phyloP scores from a whole-genome alignment of 2,888 invertebrate genomes.

The Byasa hedistus region DNA sequence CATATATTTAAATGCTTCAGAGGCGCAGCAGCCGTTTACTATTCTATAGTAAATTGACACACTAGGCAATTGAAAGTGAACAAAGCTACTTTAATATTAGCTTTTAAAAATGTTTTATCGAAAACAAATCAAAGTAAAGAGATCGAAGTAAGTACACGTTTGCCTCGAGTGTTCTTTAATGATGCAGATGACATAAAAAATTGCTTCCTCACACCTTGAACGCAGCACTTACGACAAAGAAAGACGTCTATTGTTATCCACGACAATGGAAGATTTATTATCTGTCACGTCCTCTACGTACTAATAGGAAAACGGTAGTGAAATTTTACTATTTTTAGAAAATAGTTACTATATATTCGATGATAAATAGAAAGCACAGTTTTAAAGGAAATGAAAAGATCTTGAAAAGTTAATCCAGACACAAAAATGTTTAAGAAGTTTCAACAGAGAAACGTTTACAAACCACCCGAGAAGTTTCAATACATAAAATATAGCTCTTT shows the following conservation, averaged over 20 bases:
- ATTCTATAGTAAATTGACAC: too few species aligned
- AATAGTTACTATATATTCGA: not conserved
- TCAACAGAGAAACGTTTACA: too few species aligned
- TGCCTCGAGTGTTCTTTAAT: not conserved
- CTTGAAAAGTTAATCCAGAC: too few species aligned
- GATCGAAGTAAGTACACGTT: not conserved
- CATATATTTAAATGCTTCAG: too few species aligned
- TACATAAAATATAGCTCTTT: not conserved
- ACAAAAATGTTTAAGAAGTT: too few species aligned
- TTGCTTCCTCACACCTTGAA: conserved; percentile 40
- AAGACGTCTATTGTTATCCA: conserved; percentile 71
- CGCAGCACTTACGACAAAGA: conserved; percentile 65
- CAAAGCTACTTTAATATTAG: too few species aligned
- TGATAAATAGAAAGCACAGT: too few species aligned
- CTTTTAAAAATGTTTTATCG: too few species aligned
- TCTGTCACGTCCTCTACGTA: conserved; percentile 30
- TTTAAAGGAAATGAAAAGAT: not conserved
- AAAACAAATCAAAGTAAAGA: not conserved
- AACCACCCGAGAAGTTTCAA: not conserved
- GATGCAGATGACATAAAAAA: conserved; percentile 8
- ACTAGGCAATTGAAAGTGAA: too few species aligned
- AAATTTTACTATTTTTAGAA: not conserved
- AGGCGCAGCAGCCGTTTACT: too few species aligned
- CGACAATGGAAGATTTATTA: conserved; percentile 75
- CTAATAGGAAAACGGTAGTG: not conserved